These are phyloP conservation scores for Alfaro cultratus DNA, from an alignment of 2,797 vertebrate genomes.

Conservation along the genomic window DNA sequence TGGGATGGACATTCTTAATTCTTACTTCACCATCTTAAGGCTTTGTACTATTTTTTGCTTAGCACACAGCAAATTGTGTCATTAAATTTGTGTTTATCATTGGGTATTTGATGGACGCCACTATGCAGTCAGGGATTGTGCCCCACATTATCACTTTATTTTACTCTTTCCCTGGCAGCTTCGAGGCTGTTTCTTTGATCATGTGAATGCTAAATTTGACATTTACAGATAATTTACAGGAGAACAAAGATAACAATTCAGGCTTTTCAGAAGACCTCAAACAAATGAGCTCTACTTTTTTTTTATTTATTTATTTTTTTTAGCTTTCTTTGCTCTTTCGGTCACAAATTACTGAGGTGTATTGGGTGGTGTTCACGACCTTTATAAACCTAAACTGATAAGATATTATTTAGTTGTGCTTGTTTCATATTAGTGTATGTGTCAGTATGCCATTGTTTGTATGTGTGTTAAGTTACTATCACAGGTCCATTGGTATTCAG, in stretches of 20 bases:
- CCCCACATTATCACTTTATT: neutral
- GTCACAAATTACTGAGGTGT: conserved; percentile 1
- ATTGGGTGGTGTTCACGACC: conserved; percentile 17
- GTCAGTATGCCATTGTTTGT: neutral
- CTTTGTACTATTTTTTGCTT: neutral
- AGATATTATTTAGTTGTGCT: conserved; percentile 35
- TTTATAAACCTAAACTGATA: conserved; percentile 20
- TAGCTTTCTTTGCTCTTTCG: conserved; percentile 3
- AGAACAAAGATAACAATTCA: conserved; percentile 34
- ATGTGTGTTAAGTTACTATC: conserved; percentile 62
- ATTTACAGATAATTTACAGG: conserved; percentile 38
- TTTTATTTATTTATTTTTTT: neutral
- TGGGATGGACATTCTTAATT: neutral
- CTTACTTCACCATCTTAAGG: conserved; percentile 3
- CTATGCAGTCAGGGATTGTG: neutral
- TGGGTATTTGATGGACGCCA: neutral
- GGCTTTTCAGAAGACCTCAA: conserved; percentile 13
- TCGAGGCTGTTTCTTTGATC: conserved; percentile 4
- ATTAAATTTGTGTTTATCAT: neutral
- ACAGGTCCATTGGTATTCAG: conserved; percentile 77
- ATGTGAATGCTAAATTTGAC: conserved; percentile 42
- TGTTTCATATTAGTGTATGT: conserved; percentile 28
- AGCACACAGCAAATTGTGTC: neutral
- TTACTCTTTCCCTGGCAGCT: neutral
- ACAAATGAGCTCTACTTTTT: conserved; percentile 5